Base-by-base conservation (phyloP, 2,113 vertebrate species). In the Silurus glanis region DNA sequence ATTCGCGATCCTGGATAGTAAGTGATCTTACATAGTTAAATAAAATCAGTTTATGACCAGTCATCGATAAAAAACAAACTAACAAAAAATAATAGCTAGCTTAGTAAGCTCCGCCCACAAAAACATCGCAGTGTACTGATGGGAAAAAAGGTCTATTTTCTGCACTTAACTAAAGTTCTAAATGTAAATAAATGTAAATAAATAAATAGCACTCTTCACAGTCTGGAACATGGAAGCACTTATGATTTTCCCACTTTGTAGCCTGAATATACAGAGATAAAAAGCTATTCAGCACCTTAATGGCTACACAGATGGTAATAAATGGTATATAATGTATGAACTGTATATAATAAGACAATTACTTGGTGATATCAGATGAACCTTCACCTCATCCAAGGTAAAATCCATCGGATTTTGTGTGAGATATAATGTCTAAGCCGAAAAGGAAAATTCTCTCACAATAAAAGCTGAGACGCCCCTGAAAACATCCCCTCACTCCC, bases 371-470 rank as follows among this genome's bases (percentile, higher is more conserved):
- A 87, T 88, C 90, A 93, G 91, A 91, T 91, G 90, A 92, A 87
- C 86, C 71, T 72, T 67, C 21, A 83, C 89, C 89, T 91, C 90
- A 90, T 72, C 87, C 88, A 80, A 80, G 87, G 88, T 80, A 79
- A 91, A 55, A n/a, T 59, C 80, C 80, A 83, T 66, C 72, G 82
- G 82, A 83, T 71, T 37, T 37, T 37, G 37, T 37, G 37, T 37
- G 37, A 87, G 82, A 91, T 91, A 94, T 94, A 89, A 84, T 86
- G 94, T 94, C 92, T 87, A 80, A 69, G 23, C 64, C 69, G 67
- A 86, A 83, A 83, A 80, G 83, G 75, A 87, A 82, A 78, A 89
- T 72, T 75, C 64, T 86, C 84, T n/a, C 66, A 83, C 69, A 84
- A 84, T 89, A 88, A 91, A 89, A 89, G 88, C 88, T 91, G 92